phyloP scores from a whole-genome alignment of 2,113 vertebrate species.

The Redunca redunca region DNA sequence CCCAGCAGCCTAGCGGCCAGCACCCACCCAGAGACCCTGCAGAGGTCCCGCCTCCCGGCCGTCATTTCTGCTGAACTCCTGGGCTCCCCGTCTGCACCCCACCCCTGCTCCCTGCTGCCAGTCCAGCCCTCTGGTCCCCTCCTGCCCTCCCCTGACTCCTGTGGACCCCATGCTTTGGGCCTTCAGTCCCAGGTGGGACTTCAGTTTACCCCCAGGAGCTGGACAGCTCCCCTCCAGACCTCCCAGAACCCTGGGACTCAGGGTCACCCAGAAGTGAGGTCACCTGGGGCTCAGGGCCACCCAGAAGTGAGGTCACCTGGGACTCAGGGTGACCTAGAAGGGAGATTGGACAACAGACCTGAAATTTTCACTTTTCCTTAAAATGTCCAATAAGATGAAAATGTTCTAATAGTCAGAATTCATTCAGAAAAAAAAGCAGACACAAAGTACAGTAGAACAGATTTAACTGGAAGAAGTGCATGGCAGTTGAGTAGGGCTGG shows the following conservation, averaged over 20 bases:
- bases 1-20: not conserved
- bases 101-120: not conserved
- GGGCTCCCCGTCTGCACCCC: not conserved
- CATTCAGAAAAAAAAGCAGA: not conserved
- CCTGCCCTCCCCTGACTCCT: not conserved
- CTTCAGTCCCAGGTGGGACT: not conserved
- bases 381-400: not conserved
- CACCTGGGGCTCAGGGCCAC: not conserved
- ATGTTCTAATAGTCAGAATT: not conserved
- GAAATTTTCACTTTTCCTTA: not conserved
- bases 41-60: not conserved
- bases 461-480: not conserved
- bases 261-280: not conserved
- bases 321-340: not conserved
- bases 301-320: not conserved
- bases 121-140: not conserved
- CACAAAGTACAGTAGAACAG: not conserved
- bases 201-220: not conserved
- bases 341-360: not conserved
- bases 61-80: not conserved
- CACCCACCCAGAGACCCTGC: not conserved
- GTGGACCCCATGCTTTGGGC: not conserved
- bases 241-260: not conserved
- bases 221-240: not conserved
- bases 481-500: no score